phyloP scores from a whole-genome alignment of 2,797 vertebrate species.

The Remorina albescens region DNA sequence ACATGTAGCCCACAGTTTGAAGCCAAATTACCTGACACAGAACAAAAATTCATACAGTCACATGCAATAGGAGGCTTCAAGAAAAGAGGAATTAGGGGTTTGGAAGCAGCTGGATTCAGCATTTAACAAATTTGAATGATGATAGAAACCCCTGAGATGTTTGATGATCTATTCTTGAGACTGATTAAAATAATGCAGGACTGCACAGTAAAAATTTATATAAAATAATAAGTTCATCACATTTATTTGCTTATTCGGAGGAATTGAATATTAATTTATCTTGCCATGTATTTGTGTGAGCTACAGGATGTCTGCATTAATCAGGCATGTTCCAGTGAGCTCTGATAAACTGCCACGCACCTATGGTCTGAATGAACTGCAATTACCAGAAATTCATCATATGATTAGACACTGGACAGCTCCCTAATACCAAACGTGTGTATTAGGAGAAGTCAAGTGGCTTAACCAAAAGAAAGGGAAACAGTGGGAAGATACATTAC shows the following conservation, averaged over 20 bases:
- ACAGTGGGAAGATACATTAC: constrained; percentile 3
- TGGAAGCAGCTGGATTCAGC: too few species aligned
- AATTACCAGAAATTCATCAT: not conserved
- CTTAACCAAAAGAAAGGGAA: constrained; percentile 18
- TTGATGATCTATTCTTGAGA: not conserved
- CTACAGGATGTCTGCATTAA: constrained; percentile 4
- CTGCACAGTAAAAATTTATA: not conserved
- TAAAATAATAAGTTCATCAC: not conserved
- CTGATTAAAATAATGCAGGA: not conserved
- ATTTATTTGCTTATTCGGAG: not conserved
- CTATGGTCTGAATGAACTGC: not conserved
- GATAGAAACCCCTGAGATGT: too few species aligned
- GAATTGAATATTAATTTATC: not conserved
- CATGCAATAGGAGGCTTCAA: not conserved
- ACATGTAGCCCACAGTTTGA: not conserved
- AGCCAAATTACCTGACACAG: not conserved
- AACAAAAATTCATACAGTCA: not conserved
- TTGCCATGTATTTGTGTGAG: not conserved
- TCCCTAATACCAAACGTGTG: not conserved
- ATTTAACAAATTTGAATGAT: too few species aligned
- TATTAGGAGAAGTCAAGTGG: not conserved
- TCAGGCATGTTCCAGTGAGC: not conserved
- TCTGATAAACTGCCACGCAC: not conserved
- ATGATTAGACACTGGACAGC: constrained; percentile 4
- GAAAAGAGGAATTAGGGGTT: not conserved